These are phyloP conservation scores for Laupala kohalensis DNA, from an alignment of 1,140 invertebrate genomes.

Conservation along the genomic window DNA sequence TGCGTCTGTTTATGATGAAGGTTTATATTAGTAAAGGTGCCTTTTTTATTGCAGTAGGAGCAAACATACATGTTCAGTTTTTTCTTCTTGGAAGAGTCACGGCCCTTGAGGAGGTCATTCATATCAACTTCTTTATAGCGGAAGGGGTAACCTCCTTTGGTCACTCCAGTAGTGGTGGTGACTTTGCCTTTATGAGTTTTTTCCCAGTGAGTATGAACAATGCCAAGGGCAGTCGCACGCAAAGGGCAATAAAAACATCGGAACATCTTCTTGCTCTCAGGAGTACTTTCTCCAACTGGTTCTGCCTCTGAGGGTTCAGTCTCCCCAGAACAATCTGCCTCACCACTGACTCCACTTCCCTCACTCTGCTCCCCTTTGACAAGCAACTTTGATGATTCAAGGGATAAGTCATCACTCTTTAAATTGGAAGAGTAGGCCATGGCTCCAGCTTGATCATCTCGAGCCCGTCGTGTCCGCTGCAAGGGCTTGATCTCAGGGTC, in stretches of 20 bases:
- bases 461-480: neutral
- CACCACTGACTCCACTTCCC: too few species aligned
- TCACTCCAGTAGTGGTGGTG: neutral
- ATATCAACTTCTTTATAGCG: constrained; percentile 8
- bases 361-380: too few species aligned
- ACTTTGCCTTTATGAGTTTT: constrained; percentile 1
- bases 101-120: constrained; percentile 5
- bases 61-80: constrained; percentile 4
- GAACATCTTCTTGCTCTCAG: neutral
- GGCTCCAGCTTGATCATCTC: too few species aligned
- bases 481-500: constrained; percentile 5
- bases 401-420: too few species aligned
- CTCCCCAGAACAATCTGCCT: too few species aligned
- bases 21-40: constrained; percentile 1
- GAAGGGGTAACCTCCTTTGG: neutral
- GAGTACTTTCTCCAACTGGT: neutral
- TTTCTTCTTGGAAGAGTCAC: neutral
- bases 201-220: constrained; percentile 6
- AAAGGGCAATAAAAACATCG: constrained; percentile 10
- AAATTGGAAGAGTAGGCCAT: too few species aligned
- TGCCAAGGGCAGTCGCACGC: neutral
- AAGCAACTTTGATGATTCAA: too few species aligned
- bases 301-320: too few species aligned
- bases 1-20: constrained; percentile 13
- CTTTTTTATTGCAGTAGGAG: constrained; percentile 7